phyloP scores from a whole-genome alignment of 2,113 vertebrate genomes.

The Pelvicachromis taeniatus region DNA sequence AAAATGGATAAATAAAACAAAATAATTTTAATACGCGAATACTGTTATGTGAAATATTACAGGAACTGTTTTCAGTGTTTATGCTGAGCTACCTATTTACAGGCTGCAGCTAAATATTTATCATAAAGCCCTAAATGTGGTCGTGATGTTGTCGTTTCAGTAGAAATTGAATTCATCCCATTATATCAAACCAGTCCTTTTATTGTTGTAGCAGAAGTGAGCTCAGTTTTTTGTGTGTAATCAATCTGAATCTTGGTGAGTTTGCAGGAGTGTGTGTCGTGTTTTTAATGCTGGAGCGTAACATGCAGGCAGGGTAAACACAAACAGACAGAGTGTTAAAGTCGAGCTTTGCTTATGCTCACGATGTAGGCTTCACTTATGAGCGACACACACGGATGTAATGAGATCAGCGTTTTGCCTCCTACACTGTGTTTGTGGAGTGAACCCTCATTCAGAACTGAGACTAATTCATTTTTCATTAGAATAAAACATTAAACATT shows the following conservation, averaged over 20 bases:
- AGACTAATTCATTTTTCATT: not conserved
- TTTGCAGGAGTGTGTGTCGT: accelerated
- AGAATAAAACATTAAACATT: not conserved
- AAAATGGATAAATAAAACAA: not conserved
- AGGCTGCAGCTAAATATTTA: not conserved
- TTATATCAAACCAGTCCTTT: not conserved
- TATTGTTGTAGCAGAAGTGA: not conserved
- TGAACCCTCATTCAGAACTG: not conserved
- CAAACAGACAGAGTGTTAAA: not conserved
- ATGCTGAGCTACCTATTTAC: not conserved
- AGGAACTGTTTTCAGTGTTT: not conserved
- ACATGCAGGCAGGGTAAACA: not conserved
- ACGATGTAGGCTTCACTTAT: not conserved
- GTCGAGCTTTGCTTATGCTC: not conserved
- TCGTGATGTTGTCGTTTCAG: not conserved
- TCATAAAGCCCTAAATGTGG: not conserved
- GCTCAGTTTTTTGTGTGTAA: not conserved
- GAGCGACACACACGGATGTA: not conserved
- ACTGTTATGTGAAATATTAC: not conserved
- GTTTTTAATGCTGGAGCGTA: not conserved
- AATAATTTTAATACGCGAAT: not conserved
- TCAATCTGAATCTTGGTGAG: not conserved
- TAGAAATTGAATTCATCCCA: not conserved
- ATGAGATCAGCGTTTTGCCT: slow-evolving; percentile 27
- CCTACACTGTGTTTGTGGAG: not conserved